Percentiles rank a stretch among this genome's conserved stretches.
These are phyloP conservation scores for Trisateles emortualis DNA, from an alignment of 2,888 invertebrate species.

Conservation along the genomic window DNA sequence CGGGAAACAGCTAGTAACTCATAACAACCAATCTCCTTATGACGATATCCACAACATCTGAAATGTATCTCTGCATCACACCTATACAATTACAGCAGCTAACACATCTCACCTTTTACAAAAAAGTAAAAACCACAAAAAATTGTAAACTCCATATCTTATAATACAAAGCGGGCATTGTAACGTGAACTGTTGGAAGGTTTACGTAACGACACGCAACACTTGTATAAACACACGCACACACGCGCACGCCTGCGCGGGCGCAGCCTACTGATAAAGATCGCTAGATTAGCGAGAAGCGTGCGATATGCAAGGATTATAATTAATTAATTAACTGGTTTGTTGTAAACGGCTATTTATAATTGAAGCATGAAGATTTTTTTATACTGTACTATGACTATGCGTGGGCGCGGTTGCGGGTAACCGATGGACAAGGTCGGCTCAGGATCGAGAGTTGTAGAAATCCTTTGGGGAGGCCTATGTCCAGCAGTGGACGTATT, in stretches of 20 bases:
- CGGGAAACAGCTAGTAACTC: no score
- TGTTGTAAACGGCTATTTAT: background rate
- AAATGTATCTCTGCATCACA: no score
- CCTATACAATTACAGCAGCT: no score
- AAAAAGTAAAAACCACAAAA: background rate
- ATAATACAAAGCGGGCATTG: constrained; percentile 21
- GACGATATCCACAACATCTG: no score
- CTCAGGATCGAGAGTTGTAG: no score
- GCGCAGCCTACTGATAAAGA: constrained; percentile 40
- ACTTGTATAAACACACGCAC: constrained; percentile 40
- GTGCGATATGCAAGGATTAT: constrained; percentile 11
- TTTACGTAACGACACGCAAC: constrained; percentile 39
- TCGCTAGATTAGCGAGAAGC: constrained; percentile 36
- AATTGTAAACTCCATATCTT: background rate
- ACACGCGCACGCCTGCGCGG: constrained; percentile 5
- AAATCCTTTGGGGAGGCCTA: no score
- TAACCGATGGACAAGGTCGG: no score
- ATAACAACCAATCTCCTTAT: no score
- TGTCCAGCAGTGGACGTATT: no score
- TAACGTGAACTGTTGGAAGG: constrained; percentile 29
- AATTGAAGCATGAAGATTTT: background rate
- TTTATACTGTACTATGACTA: background rate
- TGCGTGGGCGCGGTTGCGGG: no score
- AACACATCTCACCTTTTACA: background rate
- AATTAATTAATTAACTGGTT: background rate